These are phyloP conservation scores for Athene noctua DNA, from an alignment of 2,113 vertebrate species.

Conservation along the genomic window DNA sequence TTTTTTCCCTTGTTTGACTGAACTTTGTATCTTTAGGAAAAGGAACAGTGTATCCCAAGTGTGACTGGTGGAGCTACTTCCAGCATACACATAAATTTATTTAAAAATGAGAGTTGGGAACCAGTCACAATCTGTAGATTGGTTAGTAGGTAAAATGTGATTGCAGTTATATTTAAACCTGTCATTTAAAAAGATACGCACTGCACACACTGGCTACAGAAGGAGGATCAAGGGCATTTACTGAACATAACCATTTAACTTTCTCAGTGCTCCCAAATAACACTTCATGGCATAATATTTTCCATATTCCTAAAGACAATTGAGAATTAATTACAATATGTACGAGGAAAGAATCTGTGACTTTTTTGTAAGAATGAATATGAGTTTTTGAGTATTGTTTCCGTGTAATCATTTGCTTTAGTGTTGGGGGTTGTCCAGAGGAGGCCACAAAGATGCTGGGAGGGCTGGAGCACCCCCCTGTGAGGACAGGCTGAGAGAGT, in stretches of 20 bases:
- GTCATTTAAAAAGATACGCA: not conserved
- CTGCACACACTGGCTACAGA: not conserved
- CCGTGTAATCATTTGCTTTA: not conserved
- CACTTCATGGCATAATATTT: slow-evolving; percentile 2
- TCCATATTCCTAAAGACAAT: slow-evolving; percentile 26
- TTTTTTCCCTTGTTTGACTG: not conserved
- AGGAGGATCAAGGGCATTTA: not conserved
- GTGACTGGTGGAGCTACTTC: not conserved
- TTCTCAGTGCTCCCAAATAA: not conserved
- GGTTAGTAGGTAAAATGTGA: not conserved
- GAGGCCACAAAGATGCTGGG: too few species aligned
- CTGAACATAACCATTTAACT: not conserved
- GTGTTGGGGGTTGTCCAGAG: too few species aligned
- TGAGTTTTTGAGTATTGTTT: not conserved
- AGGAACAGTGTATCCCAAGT: not conserved
- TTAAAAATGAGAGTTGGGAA: not conserved
- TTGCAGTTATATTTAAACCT: not conserved
- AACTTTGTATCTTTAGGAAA: not conserved
- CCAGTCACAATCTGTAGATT: not conserved
- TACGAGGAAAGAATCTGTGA: slow-evolving; percentile 1
- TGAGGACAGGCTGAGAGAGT: too few species aligned
- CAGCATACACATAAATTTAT: not conserved
- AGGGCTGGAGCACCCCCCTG: too few species aligned
- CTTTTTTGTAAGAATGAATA: not conserved
- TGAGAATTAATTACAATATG: not conserved